Base-by-base conservation (phyloP, 1,140 invertebrate genomes). In the Cydia splendana region DNA sequence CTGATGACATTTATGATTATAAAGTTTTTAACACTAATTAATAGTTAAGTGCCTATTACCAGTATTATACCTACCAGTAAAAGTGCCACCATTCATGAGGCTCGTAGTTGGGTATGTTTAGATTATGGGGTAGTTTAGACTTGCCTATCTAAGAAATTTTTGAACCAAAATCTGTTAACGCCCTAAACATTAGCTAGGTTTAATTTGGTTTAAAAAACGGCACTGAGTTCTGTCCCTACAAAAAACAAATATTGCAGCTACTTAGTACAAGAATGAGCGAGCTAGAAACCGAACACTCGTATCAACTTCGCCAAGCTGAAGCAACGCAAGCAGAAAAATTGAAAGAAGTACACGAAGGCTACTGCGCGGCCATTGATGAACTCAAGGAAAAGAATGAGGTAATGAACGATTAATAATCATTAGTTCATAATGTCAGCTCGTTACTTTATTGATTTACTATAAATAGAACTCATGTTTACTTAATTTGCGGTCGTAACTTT, bases 321-420 rank as follows among this genome's bases (percentile, higher is more conserved):
- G 94, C 95, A 4, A 90, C 94, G 0, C 94, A 96, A 81, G 94
- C 95, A 1, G 94, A 95, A 57, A 95, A 95, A 83, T 82, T 96
- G 42, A 94, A 95, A 75, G 95, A 96, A 74, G 93, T 96, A 4
- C 96, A 97, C 83, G 93, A 94, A 74, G 94, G 94, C 57, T 97
- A 97, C 83, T 95, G 94, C 74, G 94, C 95, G 67, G 95, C 95
- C 0, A 95, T 97, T 15, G 94, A 96, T 82, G 95, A 96, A 82
- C 87, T 97, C 0, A 95, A 96, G 80, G 94, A 95, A 53, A 96
- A 95, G 81, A 96, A 96, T 80, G 95, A 96, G 83, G 94, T 95
- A 78, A 69, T 77, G 24, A 20, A 24, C 9, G 20, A 24, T 10
- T 62, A 9, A 4, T 24, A 62, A 62, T 62, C 10, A 62, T 2